Base-by-base conservation (phyloP, 64 coral and sea anemone species). In the Porites lutea region DNA sequence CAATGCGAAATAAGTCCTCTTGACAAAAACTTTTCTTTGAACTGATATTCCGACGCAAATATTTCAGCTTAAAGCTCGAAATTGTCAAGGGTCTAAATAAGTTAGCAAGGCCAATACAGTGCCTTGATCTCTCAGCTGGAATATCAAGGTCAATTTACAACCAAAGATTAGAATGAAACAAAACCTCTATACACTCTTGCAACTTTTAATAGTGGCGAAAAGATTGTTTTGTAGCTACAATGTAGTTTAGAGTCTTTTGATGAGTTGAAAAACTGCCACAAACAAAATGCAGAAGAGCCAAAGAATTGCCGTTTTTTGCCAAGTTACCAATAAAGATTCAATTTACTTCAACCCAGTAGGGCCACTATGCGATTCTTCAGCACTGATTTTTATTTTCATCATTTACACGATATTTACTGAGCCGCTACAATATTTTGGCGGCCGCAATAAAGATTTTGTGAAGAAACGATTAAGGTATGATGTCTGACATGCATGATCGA, bases 141-240 rank as follows among this genome's bases (percentile, higher is more conserved):
- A 19, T 57, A 58, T 57, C 37, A 74, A 46, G 44, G 13, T 46
- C 13, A 74, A 13, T 7, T 74, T 74, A 12, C 7, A 7, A 12
- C 18, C 18, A 0, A 57, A 78, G 3, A 51, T 19, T 10, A 8
- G 20, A 16, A 12, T 52, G 63, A 21, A 82, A 46, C 5, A 82
- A 64, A 1, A 59, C 58, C 51, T 80, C 43, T 4, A 22, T 22
- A 55, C 21, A 19, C 8, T 53, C 37, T 59, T 9, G 44, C 0
- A 1, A 68, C 50, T 51, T 50, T 66, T 83, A 1, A 16, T 20
- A 19, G 21, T 4, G 1, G 52, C 8, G 66, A 18, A 48, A 60
- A 65, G 16, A 13, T 50, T 83, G 62, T 83, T 78, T 68, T 48
- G 81, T 67, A 63, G 81, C 63, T 48, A 37, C 58, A 49, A 65